Conservation (phyloP, 2,113 vertebrate genomes). For the Eulacestoma nigropectus region DNA sequence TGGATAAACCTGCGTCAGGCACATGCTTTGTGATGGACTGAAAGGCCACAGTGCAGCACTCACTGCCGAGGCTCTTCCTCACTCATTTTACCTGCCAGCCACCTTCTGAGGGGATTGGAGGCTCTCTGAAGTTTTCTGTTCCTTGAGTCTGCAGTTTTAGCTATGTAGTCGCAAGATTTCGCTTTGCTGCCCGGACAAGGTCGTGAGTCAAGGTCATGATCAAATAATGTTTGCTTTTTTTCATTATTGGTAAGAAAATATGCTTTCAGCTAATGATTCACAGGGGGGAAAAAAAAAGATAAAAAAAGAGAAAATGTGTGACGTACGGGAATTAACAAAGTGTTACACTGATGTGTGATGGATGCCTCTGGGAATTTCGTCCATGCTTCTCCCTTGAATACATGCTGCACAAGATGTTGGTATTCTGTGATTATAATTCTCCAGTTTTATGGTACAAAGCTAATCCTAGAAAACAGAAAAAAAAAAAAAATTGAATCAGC, state of each 20-base stretch:
- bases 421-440: neutral
- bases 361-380: neutral
- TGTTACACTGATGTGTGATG: neutral
- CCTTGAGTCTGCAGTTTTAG: neutral
- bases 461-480: neutral
- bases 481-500: neutral
- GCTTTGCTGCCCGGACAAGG: neutral
- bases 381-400: neutral
- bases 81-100: neutral
- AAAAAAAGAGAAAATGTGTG: neutral
- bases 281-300: rapidly evolving
- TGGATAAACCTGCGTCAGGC: neutral
- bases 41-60: neutral
- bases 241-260: neutral
- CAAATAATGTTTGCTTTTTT: neutral
- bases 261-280: neutral
- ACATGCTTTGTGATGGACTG: neutral
- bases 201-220: neutral
- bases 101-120: neutral
- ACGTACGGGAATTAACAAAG: neutral
- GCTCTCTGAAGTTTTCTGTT: neutral
- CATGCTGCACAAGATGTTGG: neutral
- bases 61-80: neutral
- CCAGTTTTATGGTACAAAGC: neutral
- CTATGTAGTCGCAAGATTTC: neutral